Evolutionary conservation across 2,888 invertebrate species (phyloP), one percentile per base, ranked within the genome.

Genomic region (Aphodius sticticus): DNA sequence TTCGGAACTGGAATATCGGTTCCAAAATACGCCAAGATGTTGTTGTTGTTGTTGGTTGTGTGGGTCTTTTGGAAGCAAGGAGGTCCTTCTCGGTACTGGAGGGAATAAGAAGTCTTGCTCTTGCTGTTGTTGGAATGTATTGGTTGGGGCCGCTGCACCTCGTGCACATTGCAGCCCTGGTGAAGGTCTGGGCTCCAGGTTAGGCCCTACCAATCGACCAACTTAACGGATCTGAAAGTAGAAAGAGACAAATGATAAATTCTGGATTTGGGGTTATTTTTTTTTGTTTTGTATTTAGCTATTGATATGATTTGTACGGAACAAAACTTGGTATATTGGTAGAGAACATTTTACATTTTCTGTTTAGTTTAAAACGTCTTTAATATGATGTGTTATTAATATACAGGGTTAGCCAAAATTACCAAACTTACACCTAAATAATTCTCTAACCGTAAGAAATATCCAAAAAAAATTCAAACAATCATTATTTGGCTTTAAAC

Each of bases 91-190:
- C 37, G 78, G 79, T 16, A 69, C 70, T 35, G 75, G 79, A n/a
- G 78, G 77, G 15, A 78, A 77, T 71, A 75, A 37, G 53, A 77
- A 78, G 15, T 77, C 74, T 70, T 77, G 79, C 26, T 77, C 36
- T 77, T 77, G 72, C 76, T 79, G 79, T 71, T 76, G 80, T 83
- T 87, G 88, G 86, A 87, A 88, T 86, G 87, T 87, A 82, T 84
- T 82, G 79, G 84, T 82, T 82, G 84, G 84, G 86, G 88, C 87
- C 87, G 87, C 87, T 86, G 86, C 85, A 85, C 86, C 85, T 82
- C 82, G 83, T 86, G 85, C 84, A 88, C 89, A 89, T 89, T 86
- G 89, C 89, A 89, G 88, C 88, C 87, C 86, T 80, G 78, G 81
- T 79, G 77, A 76, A 74, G 78, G 69, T 78, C 80, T 82, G 82